phyloP scores from a whole-genome alignment of 1,140 invertebrate species.

The Meloidogyne chitwoodi region DNA sequence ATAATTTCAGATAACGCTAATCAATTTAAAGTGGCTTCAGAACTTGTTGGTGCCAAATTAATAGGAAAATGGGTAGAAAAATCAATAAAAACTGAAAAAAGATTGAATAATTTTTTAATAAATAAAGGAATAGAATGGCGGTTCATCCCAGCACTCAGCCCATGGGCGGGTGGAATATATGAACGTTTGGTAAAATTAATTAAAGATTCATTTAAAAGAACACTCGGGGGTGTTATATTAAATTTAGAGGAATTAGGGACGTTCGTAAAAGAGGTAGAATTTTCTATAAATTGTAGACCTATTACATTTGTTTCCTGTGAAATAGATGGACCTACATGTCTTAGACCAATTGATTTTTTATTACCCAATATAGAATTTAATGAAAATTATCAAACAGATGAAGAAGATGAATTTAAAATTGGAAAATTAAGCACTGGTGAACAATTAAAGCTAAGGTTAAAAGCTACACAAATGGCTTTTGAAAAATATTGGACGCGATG shows the following conservation, averaged over 20 bases:
- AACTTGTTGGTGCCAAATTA: conserved; percentile 24
- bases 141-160: conserved; percentile 56
- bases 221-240: conserved; percentile 31
- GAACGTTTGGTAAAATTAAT: conserved; percentile 57
- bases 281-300: conserved; percentile 37
- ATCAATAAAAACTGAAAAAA: conserved; percentile 38
- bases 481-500: background rate
- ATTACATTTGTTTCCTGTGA: conserved; percentile 16
- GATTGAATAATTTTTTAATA: background rate
- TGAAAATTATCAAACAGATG: background rate
- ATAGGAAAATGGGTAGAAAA: background rate
- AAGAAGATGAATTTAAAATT: background rate
- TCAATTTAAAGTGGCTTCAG: conserved; percentile 58
- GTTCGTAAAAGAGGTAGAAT: conserved; percentile 44
- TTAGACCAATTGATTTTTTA: conserved; percentile 18
- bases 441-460: background rate
- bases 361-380: background rate
- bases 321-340: background rate
- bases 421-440: background rate
- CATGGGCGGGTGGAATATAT: conserved; percentile 62
- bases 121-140: conserved; percentile 48
- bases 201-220: conserved; percentile 55
- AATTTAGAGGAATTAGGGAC: conserved; percentile 40
- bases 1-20: conserved; percentile 60
- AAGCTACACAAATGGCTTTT: background rate